phyloP scores from a whole-genome alignment of 2,888 invertebrate genomes.

The Mactromeris polynyma region DNA sequence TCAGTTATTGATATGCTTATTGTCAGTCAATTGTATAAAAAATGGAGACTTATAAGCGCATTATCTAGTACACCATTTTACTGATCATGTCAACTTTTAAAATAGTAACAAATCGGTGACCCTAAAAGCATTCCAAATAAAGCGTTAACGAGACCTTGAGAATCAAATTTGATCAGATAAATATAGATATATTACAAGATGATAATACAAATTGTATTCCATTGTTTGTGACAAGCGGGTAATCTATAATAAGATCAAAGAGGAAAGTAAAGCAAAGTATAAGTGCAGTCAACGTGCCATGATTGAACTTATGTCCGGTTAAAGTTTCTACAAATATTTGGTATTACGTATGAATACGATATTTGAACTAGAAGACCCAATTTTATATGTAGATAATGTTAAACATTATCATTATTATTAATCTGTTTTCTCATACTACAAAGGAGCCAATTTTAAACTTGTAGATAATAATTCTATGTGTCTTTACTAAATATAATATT shows the following conservation, averaged over 20 bases:
- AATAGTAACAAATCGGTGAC: slow-evolving; percentile 58
- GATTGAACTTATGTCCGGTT: not conserved
- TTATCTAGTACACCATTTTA: not conserved
- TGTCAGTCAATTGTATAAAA: slow-evolving; percentile 6
- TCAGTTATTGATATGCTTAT: slow-evolving; percentile 1
- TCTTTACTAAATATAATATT: no score
- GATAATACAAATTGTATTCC: slow-evolving; percentile 42
- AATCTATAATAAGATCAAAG: slow-evolving; percentile 13
- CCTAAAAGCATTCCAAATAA: slow-evolving; percentile 31
- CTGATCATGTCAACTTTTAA: slow-evolving; percentile 45
- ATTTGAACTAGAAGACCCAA: no score
- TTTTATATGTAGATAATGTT: no score
- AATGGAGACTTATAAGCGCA: not conserved
- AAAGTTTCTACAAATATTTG: not conserved
- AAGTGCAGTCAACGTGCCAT: not conserved
- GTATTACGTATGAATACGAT: no score
- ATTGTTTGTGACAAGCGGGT: slow-evolving; percentile 37
- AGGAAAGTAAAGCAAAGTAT: slow-evolving; percentile 24
- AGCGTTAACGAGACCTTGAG: slow-evolving; percentile 21
- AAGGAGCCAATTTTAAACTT: no score
- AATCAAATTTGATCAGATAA: slow-evolving; percentile 32
- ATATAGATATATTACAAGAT: slow-evolving; percentile 28
- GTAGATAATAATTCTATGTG: no score
- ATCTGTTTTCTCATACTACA: no score
- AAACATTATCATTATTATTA: no score